phyloP scores from a whole-genome alignment of 2,888 invertebrate genomes.

The Leptopilina drosophilae region DNA sequence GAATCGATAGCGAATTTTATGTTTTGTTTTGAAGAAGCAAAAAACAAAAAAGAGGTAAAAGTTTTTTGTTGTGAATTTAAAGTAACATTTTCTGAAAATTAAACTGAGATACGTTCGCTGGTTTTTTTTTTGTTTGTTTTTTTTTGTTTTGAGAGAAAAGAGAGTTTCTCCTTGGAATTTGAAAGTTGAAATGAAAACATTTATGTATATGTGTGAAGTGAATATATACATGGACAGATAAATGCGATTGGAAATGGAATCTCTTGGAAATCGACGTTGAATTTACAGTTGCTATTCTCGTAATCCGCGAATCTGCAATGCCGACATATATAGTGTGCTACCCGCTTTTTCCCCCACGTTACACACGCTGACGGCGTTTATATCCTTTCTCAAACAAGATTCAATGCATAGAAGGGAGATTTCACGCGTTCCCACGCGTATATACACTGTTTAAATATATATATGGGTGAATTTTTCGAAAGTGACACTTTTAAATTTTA shows the following conservation, averaged over 20 bases:
- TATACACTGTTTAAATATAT: too few species aligned
- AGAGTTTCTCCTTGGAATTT: conserved; percentile 23
- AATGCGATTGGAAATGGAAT: not conserved
- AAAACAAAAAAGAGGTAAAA: too few species aligned
- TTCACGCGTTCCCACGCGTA: conserved; percentile 19
- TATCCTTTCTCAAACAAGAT: conserved; percentile 29
- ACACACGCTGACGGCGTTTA: not conserved
- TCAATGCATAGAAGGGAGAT: conserved; percentile 24
- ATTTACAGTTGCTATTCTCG: conserved; percentile 34
- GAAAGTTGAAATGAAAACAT: conserved; percentile 12
- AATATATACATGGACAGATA: not conserved
- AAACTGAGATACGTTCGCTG: not conserved
- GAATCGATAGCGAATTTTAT: too few species aligned
- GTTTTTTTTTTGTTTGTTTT: not conserved
- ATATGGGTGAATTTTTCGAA: too few species aligned
- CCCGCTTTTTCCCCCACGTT: not conserved
- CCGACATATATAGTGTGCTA: not conserved
- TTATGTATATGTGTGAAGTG: not conserved
- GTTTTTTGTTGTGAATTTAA: too few species aligned
- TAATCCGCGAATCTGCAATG: conserved; percentile 24
- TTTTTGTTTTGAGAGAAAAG: too few species aligned
- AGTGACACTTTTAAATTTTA: too few species aligned
- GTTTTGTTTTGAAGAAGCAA: too few species aligned
- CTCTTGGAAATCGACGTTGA: conserved; percentile 22
- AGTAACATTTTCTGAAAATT: too few species aligned